phyloP scores from a whole-genome alignment of 2,113 vertebrate genomes.

The Sardina pilchardus region DNA sequence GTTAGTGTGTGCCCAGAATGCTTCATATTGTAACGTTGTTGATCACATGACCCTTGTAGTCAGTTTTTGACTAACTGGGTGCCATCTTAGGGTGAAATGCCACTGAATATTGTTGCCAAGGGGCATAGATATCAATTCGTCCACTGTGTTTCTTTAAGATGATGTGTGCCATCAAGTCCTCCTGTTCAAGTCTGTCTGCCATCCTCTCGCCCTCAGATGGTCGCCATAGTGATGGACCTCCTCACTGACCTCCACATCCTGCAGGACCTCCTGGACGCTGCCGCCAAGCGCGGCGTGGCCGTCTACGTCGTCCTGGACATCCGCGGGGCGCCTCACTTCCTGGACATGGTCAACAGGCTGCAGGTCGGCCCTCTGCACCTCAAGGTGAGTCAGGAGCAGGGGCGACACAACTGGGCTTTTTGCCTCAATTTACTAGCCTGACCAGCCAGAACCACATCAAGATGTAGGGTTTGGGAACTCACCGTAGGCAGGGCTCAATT shows the following conservation, averaged over 20 bases:
- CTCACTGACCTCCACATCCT: conserved; percentile 91
- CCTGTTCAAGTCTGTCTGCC: not conserved
- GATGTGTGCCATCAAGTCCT: not conserved
- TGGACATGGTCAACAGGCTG: conserved; percentile 88
- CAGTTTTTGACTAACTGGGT: too few species aligned
- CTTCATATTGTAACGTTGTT: too few species aligned
- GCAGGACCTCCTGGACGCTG: conserved; percentile 86
- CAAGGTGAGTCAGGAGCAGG: conserved; percentile 67
- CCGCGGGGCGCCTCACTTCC: conserved; percentile 76
- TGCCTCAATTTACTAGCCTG: too few species aligned
- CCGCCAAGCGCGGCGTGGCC: conserved; percentile 77
- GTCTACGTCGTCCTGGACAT: conserved; percentile 88
- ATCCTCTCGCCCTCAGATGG: conserved; percentile 71
- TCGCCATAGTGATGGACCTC: conserved; percentile 93
- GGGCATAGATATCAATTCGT: too few species aligned
- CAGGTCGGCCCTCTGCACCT: conserved; percentile 78
- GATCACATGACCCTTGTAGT: too few species aligned
- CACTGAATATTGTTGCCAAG: too few species aligned
- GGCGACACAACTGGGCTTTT: too few species aligned
- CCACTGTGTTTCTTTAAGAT: not conserved
- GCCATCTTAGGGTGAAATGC: too few species aligned
- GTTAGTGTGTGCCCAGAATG: too few species aligned
- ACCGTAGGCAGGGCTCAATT: too few species aligned
- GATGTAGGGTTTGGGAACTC: too few species aligned
- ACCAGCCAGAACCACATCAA: too few species aligned